Evolutionary conservation across 2,113 vertebrate species (phyloP).

Genomic region (Python bivittatus): DNA sequence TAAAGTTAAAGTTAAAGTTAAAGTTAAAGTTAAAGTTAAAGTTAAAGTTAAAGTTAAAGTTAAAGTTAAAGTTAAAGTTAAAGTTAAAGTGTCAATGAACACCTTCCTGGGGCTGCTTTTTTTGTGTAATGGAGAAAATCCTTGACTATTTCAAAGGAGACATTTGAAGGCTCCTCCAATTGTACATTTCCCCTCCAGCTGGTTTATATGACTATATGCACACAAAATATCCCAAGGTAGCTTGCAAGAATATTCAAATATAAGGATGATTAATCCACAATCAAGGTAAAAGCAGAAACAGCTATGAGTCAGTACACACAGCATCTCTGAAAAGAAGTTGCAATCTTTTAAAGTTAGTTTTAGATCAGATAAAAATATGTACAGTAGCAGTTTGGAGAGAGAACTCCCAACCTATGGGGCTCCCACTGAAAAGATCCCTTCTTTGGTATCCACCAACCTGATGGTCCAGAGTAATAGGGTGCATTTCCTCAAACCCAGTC

Average conservation of each 20-base stretch:
- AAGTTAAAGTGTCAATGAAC: not conserved
- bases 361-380: not conserved
- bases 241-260: not conserved
- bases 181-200: slow-evolving; percentile 36
- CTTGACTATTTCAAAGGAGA: not conserved
- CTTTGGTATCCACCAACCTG: too few species aligned
- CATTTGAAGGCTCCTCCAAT: not conserved
- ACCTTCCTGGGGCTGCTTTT: not conserved
- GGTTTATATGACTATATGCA: not conserved
- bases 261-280: not conserved
- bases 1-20: too few species aligned
- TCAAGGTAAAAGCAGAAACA: not conserved
- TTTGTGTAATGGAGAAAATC: not conserved
- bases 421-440: too few species aligned
- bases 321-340: not conserved
- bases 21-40: too few species aligned
- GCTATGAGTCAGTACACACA: not conserved
- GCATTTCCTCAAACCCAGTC: too few species aligned
- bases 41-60: too few species aligned
- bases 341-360: not conserved
- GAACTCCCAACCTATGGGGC: too few species aligned
- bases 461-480: too few species aligned
- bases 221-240: not conserved
- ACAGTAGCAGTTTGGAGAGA: too few species aligned
- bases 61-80: too few species aligned